Percentiles rank a stretch among this genome's conserved stretches.
Evolutionary conservation across 1,140 invertebrate genomes (phyloP).

Genomic region (Dufourea novaeangliae): DNA sequence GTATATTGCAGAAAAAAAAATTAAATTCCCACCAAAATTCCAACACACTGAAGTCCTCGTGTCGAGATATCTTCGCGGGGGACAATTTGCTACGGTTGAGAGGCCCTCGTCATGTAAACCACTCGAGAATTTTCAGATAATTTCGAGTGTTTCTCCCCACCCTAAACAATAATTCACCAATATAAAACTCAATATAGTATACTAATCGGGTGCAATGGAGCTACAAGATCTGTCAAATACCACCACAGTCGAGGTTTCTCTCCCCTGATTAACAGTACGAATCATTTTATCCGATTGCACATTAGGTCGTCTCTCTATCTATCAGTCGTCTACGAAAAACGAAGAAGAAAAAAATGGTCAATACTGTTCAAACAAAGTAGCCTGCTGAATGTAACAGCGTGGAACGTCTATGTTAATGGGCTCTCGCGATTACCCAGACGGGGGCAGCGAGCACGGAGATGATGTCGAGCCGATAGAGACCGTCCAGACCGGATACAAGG

Average conservation of each 20-base stretch:
- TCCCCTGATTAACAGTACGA: too few species aligned
- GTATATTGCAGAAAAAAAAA: too few species aligned
- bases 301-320: too few species aligned
- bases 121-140: neutral
- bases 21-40: too few species aligned
- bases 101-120: neutral
- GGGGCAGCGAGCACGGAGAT: slow-evolving; percentile 58
- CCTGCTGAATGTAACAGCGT: slow-evolving; percentile 61
- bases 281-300: too few species aligned
- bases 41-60: neutral
- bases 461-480: slow-evolving; percentile 65
- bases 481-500: slow-evolving; percentile 66
- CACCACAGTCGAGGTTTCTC: too few species aligned
- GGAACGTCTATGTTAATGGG: slow-evolving; percentile 69
- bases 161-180: neutral
- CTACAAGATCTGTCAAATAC: too few species aligned
- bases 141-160: neutral
- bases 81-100: neutral
- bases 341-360: neutral
- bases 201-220: too few species aligned
- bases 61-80: too few species aligned
- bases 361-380: slow-evolving; percentile 35
- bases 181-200: too few species aligned
- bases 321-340: neutral
- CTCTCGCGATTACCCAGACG: slow-evolving; percentile 62